A percentile compares a stretch with the other conserved stretches of the same genome.
Evolutionary conservation across 2,797 vertebrate genomes (phyloP).

Genomic region (Anguilla megastoma): DNA sequence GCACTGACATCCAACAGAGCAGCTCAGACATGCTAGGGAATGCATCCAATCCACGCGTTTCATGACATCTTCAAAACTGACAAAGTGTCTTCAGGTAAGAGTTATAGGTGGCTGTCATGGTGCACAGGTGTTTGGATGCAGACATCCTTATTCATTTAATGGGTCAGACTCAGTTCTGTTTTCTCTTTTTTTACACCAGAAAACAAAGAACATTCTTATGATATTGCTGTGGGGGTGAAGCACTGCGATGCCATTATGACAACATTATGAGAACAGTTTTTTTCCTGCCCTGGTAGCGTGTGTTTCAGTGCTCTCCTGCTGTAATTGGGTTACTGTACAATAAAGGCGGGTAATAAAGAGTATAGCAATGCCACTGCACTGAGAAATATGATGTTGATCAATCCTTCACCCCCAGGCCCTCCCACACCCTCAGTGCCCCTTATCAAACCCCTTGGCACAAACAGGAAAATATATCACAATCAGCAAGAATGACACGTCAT

Average conservation of each 20-base stretch:
- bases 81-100: not conserved
- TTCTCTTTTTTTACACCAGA: not conserved
- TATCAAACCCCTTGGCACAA: constrained; percentile 1
- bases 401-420: constrained; percentile 7
- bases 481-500: constrained; percentile 1
- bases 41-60: not conserved
- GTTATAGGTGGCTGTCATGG: not conserved
- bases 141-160: not conserved
- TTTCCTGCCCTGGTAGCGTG: not conserved
- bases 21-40: not conserved
- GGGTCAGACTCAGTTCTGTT: not conserved
- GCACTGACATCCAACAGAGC: not conserved
- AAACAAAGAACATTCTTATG: not conserved
- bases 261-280: not conserved
- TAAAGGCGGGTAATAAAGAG: constrained; percentile 21
- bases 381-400: constrained; percentile 23
- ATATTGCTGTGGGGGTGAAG: not conserved
- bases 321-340: constrained; percentile 22
- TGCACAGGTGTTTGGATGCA: not conserved
- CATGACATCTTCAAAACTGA: not conserved
- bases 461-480: constrained; percentile 22
- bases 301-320: not conserved
- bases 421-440: not conserved
- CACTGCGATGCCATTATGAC: not conserved
- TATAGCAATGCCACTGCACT: not conserved